Evolutionary conservation across 2,797 vertebrate species (phyloP), one percentile per base, ranked within the genome.

Genomic region (Channallabes apus): DNA sequence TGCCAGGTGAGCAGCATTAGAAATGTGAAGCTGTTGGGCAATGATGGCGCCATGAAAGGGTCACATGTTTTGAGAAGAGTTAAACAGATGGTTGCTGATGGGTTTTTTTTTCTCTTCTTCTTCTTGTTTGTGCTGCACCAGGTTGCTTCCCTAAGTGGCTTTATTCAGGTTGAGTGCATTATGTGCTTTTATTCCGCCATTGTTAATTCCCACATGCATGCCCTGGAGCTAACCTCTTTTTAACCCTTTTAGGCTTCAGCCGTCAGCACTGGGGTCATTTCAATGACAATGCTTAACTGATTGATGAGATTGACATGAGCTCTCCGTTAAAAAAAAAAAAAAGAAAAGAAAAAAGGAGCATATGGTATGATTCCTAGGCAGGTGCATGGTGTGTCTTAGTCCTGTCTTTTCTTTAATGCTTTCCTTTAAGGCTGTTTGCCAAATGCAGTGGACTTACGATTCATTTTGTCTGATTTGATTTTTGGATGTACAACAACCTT

Each of bases 331-430:
- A 51, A 51, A 51, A 51, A 90, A 90, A 86, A 46, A 46, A 90
- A 90, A 86, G 86, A 32, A 32, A 32, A 41, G 1, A 41, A 51
- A 51, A 90, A 90, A 86, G 87, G 87, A 90, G 89, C 94, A 93
- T 92, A 93, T 92, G 92, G 91, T 83, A 3, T 88, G 89, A 90
- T 90, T 89, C 91, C 88, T 59, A 89, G 84, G 89, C 88, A 91
- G 92, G 91, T 93, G 90, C 88, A 90, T 86, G 84, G 84, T 88
- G 84, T 90, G 29, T 51, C 46, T 86, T 77, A 68, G 7, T 65
- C 18, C 51, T 38, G 9, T 18, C 14, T 59, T 1, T 83, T 79
- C 76, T 59, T 86, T 65, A 65, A 81, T 59, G 56, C 71, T 51
- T 51, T 46, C 32, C 24, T 29, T 80, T 5, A 51, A n/a, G 67